Percentiles rank a stretch among this genome's conserved stretches.
Conservation (phyloP, 2,113 vertebrate species). For the Oreochromis aureus region DNA sequence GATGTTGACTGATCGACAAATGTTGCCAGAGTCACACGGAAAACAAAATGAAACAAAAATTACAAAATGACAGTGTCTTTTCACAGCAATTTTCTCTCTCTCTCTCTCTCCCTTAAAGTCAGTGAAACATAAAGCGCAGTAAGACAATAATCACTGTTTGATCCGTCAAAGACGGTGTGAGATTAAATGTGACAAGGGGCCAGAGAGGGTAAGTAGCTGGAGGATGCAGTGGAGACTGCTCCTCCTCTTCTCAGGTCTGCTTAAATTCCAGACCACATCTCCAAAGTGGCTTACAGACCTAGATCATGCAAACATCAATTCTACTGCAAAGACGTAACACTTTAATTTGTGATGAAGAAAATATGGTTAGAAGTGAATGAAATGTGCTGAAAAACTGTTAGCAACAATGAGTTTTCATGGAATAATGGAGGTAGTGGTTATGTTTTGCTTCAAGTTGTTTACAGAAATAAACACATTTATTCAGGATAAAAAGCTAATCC, state of each 20-base stretch:
- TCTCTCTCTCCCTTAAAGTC: slow-evolving; percentile 17
- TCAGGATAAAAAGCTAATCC: neutral
- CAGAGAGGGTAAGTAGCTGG: neutral
- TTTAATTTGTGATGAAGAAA: neutral
- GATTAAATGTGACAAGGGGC: neutral
- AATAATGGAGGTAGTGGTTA: neutral
- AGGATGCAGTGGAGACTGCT: neutral
- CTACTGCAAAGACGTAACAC: neutral
- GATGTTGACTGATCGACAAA: slow-evolving; percentile 81
- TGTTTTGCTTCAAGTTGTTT: neutral
- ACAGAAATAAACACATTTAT: neutral
- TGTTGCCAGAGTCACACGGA: slow-evolving; percentile 78
- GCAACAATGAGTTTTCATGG: neutral
- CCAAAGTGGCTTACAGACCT: neutral
- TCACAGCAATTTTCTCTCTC: slow-evolving; percentile 53
- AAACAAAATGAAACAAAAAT: slow-evolving; percentile 76
- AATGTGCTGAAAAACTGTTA: neutral
- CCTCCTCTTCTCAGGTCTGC: neutral
- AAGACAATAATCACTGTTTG: neutral
- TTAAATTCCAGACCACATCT: neutral
- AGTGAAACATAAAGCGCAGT: slow-evolving; percentile 9
- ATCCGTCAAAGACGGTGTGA: neutral
- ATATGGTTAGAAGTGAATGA: neutral
- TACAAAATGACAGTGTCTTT: slow-evolving; percentile 70
- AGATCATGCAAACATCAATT: neutral